Evolutionary conservation across 2,113 vertebrate genomes (phyloP), one percentile per base, ranked within the genome.

Genomic region (Ellobius talpinus): DNA sequence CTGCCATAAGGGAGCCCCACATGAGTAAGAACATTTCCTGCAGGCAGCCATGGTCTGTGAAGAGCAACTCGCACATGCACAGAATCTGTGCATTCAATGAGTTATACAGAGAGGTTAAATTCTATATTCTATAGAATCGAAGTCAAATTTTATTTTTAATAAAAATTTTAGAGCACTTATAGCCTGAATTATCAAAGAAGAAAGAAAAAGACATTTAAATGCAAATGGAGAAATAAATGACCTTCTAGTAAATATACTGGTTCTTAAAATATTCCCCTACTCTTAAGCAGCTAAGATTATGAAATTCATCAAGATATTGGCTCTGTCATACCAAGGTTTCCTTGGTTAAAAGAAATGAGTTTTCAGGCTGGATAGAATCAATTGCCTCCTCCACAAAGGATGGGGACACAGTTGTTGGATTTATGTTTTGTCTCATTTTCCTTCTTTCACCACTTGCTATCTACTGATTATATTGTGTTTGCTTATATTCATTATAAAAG

Each of bases 171-270:
- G 33, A 45, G 1, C 1, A 58, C 4, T 55, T 94, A 61, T 45
- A 31, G 31, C 74, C 74, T 86, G 45, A 91, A 61, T 89, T 74
- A 76, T 39, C 45, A 58, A 33, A 66, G 58, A 61, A 31, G 4
- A 77, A 45, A 90, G 39, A 39, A 70, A 95, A 84, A 72, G 9
- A 89, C 81, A 92, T 66, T 74, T 90, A 95, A 94, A 61, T 94
- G n/a, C 11, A 79, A 88, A 68, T 94, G 33, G 82, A 96, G 24
- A 68, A 61, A 70, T 42, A 88, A 58, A 70, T 90, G 36, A 52
- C 74, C 47, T 95, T 94, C 24, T 81, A 66, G 65, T 94, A 96
- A 81, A 85, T 84, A 78, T 17, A 68, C 70, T 73, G 39, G 3
- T 94, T 96, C 29, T 95, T 85, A 90, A 94, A 92, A 33, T 76